Conservation (phyloP, 2,797 vertebrate genomes). For the Chelidonichthys spinosus region DNA sequence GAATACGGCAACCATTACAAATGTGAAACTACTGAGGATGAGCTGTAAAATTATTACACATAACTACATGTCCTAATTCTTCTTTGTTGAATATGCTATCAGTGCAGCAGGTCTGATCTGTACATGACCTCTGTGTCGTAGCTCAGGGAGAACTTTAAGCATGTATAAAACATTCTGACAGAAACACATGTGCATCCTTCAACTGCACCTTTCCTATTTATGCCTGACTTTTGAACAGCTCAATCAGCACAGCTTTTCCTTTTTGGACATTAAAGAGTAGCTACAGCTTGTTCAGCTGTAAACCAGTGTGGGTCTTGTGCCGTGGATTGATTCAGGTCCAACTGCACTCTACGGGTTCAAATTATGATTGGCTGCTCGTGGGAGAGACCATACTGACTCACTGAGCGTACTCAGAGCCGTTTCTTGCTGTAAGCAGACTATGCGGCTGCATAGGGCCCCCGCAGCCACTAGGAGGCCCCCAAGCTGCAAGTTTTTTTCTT, state of each 20-base stretch:
- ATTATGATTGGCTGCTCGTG: too few species aligned
- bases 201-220: conserved; percentile 5
- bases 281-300: too few species aligned
- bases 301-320: too few species aligned
- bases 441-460: too few species aligned
- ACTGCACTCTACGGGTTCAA: too few species aligned
- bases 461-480: too few species aligned
- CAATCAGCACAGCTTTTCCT: conserved; percentile 12
- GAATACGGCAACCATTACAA: neutral
- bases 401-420: too few species aligned
- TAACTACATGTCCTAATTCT: neutral
- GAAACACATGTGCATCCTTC: conserved; percentile 36
- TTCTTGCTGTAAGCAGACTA: too few species aligned
- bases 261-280: conserved; percentile 22
- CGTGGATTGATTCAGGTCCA: too few species aligned
- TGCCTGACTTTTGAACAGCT: conserved; percentile 14
- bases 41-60: neutral
- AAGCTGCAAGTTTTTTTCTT: too few species aligned
- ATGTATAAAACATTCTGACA: neutral
- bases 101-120: conserved; percentile 2
- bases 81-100: neutral
- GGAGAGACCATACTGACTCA: too few species aligned
- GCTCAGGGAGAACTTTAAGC: conserved; percentile 14
- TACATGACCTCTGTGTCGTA: conserved; percentile 8
- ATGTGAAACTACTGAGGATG: neutral